A percentile compares a stretch with the other conserved stretches of the same genome.
Conservation (phyloP, 2,113 vertebrate species). For the Gallinago paraguaiae region DNA sequence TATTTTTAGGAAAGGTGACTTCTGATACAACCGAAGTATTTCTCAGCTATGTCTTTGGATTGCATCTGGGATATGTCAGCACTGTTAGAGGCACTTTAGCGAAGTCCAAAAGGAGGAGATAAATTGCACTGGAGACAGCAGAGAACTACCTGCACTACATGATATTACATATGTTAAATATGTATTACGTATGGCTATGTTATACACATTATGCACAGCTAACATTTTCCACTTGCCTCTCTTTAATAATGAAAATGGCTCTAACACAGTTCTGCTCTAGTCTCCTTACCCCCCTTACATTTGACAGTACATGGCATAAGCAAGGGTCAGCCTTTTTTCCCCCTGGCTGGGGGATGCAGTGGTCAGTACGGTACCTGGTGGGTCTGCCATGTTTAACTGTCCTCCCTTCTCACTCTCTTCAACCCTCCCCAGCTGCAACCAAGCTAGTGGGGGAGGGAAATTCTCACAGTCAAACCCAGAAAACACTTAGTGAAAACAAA, state of each 20-base stretch:
- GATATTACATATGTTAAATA: background rate
- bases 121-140: background rate
- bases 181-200: background rate
- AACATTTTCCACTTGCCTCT: background rate
- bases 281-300: background rate
- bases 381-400: background rate
- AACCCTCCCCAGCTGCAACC: background rate
- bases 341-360: background rate
- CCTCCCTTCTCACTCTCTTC: background rate
- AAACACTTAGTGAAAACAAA: constrained; percentile 12
- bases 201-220: background rate
- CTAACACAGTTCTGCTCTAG: background rate
- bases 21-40: background rate
- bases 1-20: background rate
- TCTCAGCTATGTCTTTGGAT: background rate
- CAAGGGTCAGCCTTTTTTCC: background rate
- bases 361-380: fast-evolving
- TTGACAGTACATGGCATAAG: background rate
- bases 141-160: background rate
- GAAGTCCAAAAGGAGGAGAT: background rate
- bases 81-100: background rate
- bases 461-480: background rate
- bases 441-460: background rate
- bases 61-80: background rate
- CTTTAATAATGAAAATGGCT: background rate